Base-by-base conservation (phyloP, 2,113 vertebrate genomes). In the Aix galericulata region DNA sequence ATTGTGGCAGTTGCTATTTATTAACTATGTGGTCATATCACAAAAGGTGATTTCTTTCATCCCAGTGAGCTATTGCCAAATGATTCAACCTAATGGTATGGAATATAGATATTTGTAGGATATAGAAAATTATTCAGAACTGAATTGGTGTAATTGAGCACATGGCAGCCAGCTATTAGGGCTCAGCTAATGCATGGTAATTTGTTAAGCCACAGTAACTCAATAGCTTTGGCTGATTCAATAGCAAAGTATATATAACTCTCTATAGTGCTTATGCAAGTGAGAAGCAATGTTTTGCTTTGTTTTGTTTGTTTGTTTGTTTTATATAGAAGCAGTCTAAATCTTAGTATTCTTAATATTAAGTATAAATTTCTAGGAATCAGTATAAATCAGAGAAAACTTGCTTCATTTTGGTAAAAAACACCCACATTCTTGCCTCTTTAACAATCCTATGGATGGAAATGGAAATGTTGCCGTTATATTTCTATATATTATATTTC, bases 401-500 rank as follows among this genome's bases (percentile, higher is more conserved):
- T 42, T 73, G 14, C 16, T 26, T 64, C 2, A 27, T 58, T 59
- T 77, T 44, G 13, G 17, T 74, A 18, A 58, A 77, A 81, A 48
- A 14, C 17, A 48, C 15, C 4, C 9, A 50, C 2, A 9, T 77
- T 91, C 26, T 50, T 22, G 56, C 11, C 4, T 88, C 44, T 36
- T 3, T 31, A 69, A 29, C 38, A 86, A 64, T 67, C 27, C 4
- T 55, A 4, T 71, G 17, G 8, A 11, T 53, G 3, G 48, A 31
- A 88, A 23, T 26, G 11, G 7, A 90, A 68, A 17, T 27, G 23
- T 82, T 74, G 7, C 34, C 22, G 13, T 14, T 59, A 63, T 78
- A 4, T 11, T 0, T 0, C 20, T 44, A 18, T 32, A 53, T n/a
- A 40, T 14, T 59, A 63, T 78, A 4, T 11, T 0, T 0, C 20